phyloP scores from a whole-genome alignment of 2,888 invertebrate genomes.

The Xestoiulus laeticollis region DNA sequence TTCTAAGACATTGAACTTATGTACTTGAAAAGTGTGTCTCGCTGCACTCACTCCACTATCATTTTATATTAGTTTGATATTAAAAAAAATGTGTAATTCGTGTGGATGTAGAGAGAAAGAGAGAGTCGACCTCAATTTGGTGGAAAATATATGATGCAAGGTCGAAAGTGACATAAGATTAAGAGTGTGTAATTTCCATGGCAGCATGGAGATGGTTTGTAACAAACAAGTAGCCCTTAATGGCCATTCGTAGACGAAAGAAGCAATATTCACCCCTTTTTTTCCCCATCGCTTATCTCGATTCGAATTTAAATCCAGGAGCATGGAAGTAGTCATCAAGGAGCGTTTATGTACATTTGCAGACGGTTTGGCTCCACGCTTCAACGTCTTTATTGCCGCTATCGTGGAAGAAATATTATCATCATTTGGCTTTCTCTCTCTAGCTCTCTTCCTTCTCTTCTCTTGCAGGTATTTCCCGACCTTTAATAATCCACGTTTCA shows the following conservation, averaged over 20 bases:
- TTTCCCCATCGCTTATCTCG: not conserved
- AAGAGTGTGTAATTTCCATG: not conserved
- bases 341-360: not conserved
- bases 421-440: not conserved
- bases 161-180: not conserved
- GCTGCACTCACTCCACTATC: not conserved
- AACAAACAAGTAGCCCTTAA: not conserved
- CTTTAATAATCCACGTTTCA: conserved; percentile 19
- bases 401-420: conserved; percentile 26
- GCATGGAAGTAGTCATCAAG: not conserved
- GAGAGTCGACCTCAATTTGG: not conserved
- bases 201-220: not conserved
- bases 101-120: not conserved
- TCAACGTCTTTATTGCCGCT: conserved; percentile 19
- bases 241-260: not conserved
- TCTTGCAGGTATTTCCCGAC: conserved; percentile 26
- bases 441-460: not conserved
- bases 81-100: not conserved
- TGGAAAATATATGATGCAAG: conserved; percentile 19
- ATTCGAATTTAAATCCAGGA: not conserved
- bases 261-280: not conserved
- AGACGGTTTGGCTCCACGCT: conserved; percentile 3
- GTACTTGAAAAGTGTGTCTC: not conserved
- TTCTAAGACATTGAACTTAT: not conserved
- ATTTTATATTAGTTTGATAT: not conserved